phyloP scores from a whole-genome alignment of 2,888 invertebrate species.

The Drosophila anomelani region DNA sequence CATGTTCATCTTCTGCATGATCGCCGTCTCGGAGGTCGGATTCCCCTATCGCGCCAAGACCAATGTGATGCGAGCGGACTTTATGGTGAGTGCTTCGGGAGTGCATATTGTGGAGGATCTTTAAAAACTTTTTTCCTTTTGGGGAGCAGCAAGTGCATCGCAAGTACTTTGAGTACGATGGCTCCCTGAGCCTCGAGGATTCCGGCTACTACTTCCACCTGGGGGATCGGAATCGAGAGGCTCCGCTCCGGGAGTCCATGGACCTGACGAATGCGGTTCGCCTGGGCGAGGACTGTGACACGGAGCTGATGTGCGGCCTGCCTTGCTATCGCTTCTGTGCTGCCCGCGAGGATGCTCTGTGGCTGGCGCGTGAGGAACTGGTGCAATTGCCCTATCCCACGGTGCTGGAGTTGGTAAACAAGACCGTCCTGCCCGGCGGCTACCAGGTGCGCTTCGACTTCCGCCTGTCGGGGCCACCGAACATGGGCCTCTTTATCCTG shows the following conservation, averaged over 20 bases:
- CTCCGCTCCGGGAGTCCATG: slow-evolving; percentile 55
- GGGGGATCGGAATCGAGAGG: slow-evolving; percentile 82
- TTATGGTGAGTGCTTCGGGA: slow-evolving; percentile 84
- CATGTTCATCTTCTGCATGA: slow-evolving; percentile 74
- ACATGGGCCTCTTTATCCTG: slow-evolving; percentile 77
- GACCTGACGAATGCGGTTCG: slow-evolving; percentile 58
- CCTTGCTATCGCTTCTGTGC: slow-evolving; percentile 75
- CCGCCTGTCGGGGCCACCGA: slow-evolving; percentile 75
- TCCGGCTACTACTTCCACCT: slow-evolving; percentile 85
- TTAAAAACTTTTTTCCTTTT: rapidly evolving
- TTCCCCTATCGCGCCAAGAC: slow-evolving; percentile 86
- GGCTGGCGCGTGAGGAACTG: slow-evolving; percentile 70
- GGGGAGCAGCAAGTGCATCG: slow-evolving; percentile 85
- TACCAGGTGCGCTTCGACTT: slow-evolving; percentile 68
- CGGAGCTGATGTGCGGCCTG: slow-evolving; percentile 77
- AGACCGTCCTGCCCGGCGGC: slow-evolving; percentile 49
- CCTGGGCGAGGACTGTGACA: slow-evolving; percentile 63
- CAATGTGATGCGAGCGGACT: slow-evolving; percentile 84
- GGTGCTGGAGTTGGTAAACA: slow-evolving; percentile 64
- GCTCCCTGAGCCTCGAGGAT: slow-evolving; percentile 82
- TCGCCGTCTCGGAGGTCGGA: slow-evolving; percentile 85
- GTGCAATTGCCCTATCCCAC: slow-evolving; percentile 70
- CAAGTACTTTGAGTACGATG: slow-evolving; percentile 82
- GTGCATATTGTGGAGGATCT: not conserved
- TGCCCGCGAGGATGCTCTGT: slow-evolving; percentile 58